Base-by-base conservation (phyloP, 1,140 invertebrate genomes). In the Bombyx mandarina region DNA sequence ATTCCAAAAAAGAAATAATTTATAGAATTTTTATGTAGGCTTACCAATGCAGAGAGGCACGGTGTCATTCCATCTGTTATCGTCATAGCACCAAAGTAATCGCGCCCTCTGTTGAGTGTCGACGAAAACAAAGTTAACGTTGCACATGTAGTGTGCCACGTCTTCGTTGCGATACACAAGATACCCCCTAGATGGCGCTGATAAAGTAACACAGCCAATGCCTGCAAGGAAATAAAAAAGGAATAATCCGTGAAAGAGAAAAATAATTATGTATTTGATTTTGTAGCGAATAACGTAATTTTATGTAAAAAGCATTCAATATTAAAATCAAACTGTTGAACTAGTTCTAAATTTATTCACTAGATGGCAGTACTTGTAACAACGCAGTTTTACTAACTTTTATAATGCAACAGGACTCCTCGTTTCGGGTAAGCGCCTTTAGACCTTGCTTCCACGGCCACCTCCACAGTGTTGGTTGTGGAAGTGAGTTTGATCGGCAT, bases 21-120 rank as follows among this genome's bases (percentile, higher is more conserved):
- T 45, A 45, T 54, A 43, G 52, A 9, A 9, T 53, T 47, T 47
- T 47, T 9, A 47, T 26, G 9, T 18, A 10, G 1, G 10, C 90
- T 90, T 84, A 92, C 91, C 86, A 66, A 90, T 77, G 83, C 92
- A 93, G 57, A 88, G 68, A 43, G 91, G 88, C 54, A 92, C 66
- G 4, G 79, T 88, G 44, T 86, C 83, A 69, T 91, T 90, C 91
- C 91, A 92, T 26, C 86, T 82, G 62, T 89, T 89, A 60, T 89
- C 88, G 54, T 88, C 79, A 50, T 86, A 77, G 78, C 92, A 93
- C 68, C 80, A 80, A 51, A 92, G 62, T 8, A 87, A 71, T 12
- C 88, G 86, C 54, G 77, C 83, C 70, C 87, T 86, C 69, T 83
- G 69, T 52, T 77, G 73, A 2, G 88, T 90, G 64, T 92, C 91